phyloP scores from a whole-genome alignment of 1,140 invertebrate species.

The Trinorchestia longiramus region DNA sequence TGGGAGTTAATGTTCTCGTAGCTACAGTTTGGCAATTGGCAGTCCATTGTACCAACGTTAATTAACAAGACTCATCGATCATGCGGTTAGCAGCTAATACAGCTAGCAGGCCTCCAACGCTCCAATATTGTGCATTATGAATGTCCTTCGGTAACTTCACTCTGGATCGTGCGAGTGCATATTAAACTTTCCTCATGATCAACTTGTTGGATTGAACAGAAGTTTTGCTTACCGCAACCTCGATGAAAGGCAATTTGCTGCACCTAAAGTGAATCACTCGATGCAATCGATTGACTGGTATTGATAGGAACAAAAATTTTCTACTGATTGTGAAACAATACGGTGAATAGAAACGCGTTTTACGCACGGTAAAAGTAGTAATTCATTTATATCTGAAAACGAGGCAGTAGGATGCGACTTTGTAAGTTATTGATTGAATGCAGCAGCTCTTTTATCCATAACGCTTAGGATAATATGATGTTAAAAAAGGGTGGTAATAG shows the following conservation, averaged over 20 bases:
- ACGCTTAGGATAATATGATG: too few species aligned
- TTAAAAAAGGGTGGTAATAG: too few species aligned
- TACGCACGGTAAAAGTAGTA: not conserved
- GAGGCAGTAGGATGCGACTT: not conserved
- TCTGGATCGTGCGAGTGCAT: not conserved
- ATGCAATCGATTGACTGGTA: not conserved
- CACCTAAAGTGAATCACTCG: not conserved
- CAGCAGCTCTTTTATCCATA: too few species aligned
- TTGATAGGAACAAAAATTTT: not conserved
- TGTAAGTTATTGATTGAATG: not conserved
- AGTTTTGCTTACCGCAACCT: not conserved
- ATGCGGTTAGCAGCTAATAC: slow-evolving; percentile 6
- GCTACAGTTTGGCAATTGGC: not conserved
- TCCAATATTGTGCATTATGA: not conserved
- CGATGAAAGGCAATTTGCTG: not conserved
- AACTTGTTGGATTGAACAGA: not conserved
- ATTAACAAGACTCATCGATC: slow-evolving; percentile 1
- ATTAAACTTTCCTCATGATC: not conserved
- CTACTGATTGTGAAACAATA: not conserved
- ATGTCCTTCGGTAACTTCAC: not conserved
- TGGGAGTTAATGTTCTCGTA: not conserved
- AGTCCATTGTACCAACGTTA: not conserved
- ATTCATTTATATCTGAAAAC: not conserved
- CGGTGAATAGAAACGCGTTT: not conserved
- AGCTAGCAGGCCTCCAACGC: not conserved